Base-by-base conservation (phyloP, 2,113 vertebrate genomes). In the Bufo gargarizans region DNA sequence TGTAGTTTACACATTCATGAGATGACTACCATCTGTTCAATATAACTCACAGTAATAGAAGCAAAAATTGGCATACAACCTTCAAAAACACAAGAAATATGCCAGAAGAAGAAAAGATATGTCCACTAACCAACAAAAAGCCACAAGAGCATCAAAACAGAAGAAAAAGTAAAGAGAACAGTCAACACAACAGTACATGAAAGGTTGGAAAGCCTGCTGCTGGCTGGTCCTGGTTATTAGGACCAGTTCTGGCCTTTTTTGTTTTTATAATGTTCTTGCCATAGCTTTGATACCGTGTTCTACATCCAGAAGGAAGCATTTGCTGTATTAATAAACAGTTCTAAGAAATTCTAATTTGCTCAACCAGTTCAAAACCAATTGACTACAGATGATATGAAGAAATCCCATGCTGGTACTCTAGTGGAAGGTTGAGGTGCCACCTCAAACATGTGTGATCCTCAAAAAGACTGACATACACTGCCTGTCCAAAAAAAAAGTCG, bases 11-110 rank as follows among this genome's bases (percentile, higher is more conserved):
- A 76, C 72, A 76, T 76, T 50, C 47, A 50, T 50, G 47, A 76
- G 72, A 76, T 50, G 72, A 76, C 50, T 19, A 76, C 72, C 72
- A 76, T 74, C 71, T 74, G 71, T 74, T 47, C 50, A 76, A 76
- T 50, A 50, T 49, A 76, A 76, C 72, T 19, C 17, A 76, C 47
- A 76, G 49, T 47, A 50, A 76, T 50, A 76, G 71, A 72, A 43
- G 43, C 16, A 76, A 12, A 76, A 76, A 50, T 50, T 20, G 72
- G 45, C 16, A 50, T 6, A 76, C 47, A 1, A 22, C 47, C 33
- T 72, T 72, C 69, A 2, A 72, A 45, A 71, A 71, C 67, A 33
- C 67, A 10, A 71, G 67, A 22, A 71, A 45, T 47, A 45, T 72
- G 43, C 13, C 69, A 12, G 8, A 14, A 6, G 43, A 45, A 49